phyloP scores from a whole-genome alignment of 2,797 vertebrate genomes.

The Zalophus californianus region DNA sequence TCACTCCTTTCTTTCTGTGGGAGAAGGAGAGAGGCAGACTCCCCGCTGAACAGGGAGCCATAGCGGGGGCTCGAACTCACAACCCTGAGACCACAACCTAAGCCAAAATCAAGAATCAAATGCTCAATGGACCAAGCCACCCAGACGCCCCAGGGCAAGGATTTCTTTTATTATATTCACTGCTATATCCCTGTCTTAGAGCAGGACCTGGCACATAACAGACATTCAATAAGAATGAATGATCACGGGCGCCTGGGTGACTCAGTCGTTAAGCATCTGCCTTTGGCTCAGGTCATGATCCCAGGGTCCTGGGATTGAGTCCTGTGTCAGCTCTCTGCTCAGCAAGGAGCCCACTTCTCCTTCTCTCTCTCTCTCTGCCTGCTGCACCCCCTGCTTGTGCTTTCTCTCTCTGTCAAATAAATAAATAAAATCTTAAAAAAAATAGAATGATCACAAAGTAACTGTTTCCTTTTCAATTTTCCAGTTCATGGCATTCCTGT shows the following conservation, averaged over 20 bases:
- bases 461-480: slow-evolving; percentile 32
- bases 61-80: background rate
- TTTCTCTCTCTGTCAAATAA: no score
- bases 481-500: background rate
- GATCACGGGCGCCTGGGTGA: no score
- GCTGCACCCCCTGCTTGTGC: no score
- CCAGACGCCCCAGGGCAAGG: background rate
- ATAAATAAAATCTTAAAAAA: no score
- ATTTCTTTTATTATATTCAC: background rate
- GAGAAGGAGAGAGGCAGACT: background rate
- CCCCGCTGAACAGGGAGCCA: background rate
- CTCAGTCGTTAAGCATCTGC: no score
- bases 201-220: background rate
- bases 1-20: background rate
- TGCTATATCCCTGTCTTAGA: background rate
- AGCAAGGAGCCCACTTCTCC: no score
- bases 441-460: background rate
- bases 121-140: background rate
- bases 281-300: no score
- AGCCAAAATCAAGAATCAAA: background rate
- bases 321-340: no score
- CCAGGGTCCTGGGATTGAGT: no score
- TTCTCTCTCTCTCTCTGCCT: no score
- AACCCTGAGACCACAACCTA: background rate
- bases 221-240: background rate